phyloP scores from a whole-genome alignment of 2,888 invertebrate genomes.

The Watsonalla cultraria region DNA sequence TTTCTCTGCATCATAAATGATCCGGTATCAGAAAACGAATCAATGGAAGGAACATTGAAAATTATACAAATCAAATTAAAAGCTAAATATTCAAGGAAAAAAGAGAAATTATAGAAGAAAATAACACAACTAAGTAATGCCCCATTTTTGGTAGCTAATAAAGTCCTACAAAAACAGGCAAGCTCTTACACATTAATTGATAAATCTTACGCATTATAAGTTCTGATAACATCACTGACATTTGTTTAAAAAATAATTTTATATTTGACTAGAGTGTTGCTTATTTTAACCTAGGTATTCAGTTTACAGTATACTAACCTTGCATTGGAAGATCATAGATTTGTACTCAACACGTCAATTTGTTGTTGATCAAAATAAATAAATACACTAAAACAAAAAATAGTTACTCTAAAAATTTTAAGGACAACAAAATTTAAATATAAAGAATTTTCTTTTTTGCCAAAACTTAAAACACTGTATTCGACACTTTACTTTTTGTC shows the following conservation, averaged over 20 bases:
- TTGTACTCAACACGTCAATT: constrained; percentile 2
- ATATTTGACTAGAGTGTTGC: constrained; percentile 59
- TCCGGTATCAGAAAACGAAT: constrained; percentile 26
- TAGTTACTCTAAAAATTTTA: constrained; percentile 43
- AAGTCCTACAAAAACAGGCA: constrained; percentile 66
- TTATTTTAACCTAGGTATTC: constrained; percentile 33
- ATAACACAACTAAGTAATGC: constrained; percentile 36
- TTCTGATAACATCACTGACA: constrained; percentile 73
- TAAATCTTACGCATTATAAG: constrained; percentile 69
- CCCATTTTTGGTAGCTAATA: constrained; percentile 39
- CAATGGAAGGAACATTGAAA: constrained; percentile 46
- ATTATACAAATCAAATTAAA: constrained; percentile 51
- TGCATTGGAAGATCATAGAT: constrained; percentile 20
- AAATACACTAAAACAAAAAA: constrained; percentile 43
- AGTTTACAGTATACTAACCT: constrained; percentile 21
- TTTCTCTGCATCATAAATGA: constrained; percentile 50
- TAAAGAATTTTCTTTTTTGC: background rate
- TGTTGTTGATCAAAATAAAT: constrained; percentile 39
- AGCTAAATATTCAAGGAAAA: constrained; percentile 41
- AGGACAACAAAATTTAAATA: constrained; percentile 19
- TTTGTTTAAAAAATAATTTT: constrained; percentile 53
- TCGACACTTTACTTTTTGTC: constrained; percentile 38
- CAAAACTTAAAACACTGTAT: background rate
- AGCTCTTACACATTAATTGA: constrained; percentile 66
- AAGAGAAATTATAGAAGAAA: constrained; percentile 29